phyloP scores from a whole-genome alignment of 2,113 vertebrate genomes.

The Diphyllodes magnificus region DNA sequence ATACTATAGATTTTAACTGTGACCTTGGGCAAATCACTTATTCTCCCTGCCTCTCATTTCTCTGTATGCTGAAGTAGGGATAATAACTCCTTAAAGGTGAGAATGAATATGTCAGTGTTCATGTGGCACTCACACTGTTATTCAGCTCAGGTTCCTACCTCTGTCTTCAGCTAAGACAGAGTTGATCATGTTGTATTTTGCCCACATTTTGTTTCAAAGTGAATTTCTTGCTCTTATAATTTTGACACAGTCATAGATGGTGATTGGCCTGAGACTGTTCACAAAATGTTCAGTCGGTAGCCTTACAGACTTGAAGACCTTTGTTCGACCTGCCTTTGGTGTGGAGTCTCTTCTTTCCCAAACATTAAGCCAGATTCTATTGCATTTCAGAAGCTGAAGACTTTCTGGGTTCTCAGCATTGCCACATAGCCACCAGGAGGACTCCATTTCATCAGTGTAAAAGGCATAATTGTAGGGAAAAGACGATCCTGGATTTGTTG shows the following conservation, averaged over 20 bases:
- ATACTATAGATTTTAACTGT: not conserved
- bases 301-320: not conserved
- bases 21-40: not conserved
- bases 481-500: not conserved
- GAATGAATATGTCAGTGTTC: not conserved
- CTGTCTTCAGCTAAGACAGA: not conserved
- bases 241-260: not conserved
- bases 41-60: not conserved
- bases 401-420: not conserved
- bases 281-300: not conserved
- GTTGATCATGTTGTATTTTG: not conserved
- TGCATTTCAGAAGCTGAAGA: not conserved
- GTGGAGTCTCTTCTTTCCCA: not conserved
- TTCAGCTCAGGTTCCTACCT: not conserved
- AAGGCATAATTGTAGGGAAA: not conserved
- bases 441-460: not conserved
- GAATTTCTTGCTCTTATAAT: not conserved
- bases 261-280: not conserved
- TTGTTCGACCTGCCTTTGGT: not conserved
- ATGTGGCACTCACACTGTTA: not conserved
- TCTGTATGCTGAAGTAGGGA: not conserved
- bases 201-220: not conserved
- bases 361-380: not conserved
- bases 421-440: not conserved
- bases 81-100: not conserved